Base-by-base conservation (phyloP, 2,888 invertebrate species). In the Coecobrya sp. region DNA sequence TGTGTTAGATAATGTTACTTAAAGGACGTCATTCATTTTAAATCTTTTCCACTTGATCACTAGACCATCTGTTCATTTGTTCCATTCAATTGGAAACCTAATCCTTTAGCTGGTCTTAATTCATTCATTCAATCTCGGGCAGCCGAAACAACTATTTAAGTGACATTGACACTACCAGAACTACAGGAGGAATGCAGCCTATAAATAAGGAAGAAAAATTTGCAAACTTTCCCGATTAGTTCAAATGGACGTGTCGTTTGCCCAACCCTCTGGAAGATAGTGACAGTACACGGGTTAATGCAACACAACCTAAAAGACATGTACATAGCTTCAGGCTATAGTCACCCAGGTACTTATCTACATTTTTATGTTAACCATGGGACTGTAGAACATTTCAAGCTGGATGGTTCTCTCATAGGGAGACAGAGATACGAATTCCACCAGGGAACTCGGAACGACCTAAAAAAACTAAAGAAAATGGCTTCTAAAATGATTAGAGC, bases 41-140 rank as follows among this genome's bases (percentile, higher is more conserved):
- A 55, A 52, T 25, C 79, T 16, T 52, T 16, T 3, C 49, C 30
- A 55, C 52, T 79, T 79, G 49, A 13, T 52, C 79, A 52, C n/a
- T 73, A 36, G 68, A 68, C 1, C 68, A 68, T 13, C 36, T 76
- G 79, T 25, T 27, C 52, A 52, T 52, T 55, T 79, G 27, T 49
- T 52, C 22, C 25, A 79, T 52, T 79, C 79, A 25, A 79, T 79
- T 79, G 79, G 49, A 52, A 22, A 52, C 52, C 52, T 79, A 79
- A 79, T 79, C 49, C 79, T 79, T 11, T 25, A 25, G 16, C 16
- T 16, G 52, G 52, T 22, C 79, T 49, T 42, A 55, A n/a, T 55
- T 55, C 55, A 16, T 55, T 55, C 55, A 4, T 55, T 13, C 55
- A n/a, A n/a, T 55, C 4, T n/a, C 5, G 13, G 55, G 5, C 5